These are phyloP conservation scores for Macropodus opercularis DNA, from an alignment of 2,797 vertebrate genomes.

Conservation along the genomic window DNA sequence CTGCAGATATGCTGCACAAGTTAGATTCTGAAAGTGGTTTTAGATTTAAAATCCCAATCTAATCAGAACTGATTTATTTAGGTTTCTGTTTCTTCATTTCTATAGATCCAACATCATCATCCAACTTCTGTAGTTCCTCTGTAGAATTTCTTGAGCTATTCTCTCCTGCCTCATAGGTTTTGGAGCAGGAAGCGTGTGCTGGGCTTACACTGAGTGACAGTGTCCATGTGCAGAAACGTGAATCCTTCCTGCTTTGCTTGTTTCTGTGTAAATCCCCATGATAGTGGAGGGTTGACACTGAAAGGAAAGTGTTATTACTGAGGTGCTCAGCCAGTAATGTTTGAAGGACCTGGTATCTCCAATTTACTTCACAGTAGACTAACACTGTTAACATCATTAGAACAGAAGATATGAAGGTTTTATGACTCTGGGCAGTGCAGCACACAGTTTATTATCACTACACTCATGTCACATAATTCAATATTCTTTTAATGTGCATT, in stretches of 20 bases:
- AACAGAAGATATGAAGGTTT: conserved; percentile 3
- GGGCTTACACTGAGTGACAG: conserved; percentile 32
- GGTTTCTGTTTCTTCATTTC: no score
- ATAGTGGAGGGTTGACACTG: conserved; percentile 39
- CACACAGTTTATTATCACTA: conserved; percentile 38
- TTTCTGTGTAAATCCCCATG: conserved; percentile 34
- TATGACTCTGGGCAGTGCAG: conserved; percentile 9
- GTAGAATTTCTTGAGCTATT: no score
- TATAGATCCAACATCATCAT: no score
- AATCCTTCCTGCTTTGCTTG: conserved; percentile 43
- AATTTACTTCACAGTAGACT: no score
- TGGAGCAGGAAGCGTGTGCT: conserved; percentile 40
- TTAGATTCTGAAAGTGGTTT: no score
- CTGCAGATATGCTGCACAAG: background rate
- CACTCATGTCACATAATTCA: conserved; percentile 8
- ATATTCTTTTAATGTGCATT: conserved; percentile 37
- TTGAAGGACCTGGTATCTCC: background rate
- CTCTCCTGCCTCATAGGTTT: conserved; percentile 47
- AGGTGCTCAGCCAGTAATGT: conserved; percentile 16
- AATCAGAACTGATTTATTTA: no score
- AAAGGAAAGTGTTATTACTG: conserved; percentile 41
- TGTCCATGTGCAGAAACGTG: conserved; percentile 33
- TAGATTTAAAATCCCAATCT: no score
- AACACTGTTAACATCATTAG: conserved; percentile 4
- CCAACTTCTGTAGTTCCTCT: no score